Base-by-base conservation (phyloP, 1,140 invertebrate species). In the Calosoma granatense region DNA sequence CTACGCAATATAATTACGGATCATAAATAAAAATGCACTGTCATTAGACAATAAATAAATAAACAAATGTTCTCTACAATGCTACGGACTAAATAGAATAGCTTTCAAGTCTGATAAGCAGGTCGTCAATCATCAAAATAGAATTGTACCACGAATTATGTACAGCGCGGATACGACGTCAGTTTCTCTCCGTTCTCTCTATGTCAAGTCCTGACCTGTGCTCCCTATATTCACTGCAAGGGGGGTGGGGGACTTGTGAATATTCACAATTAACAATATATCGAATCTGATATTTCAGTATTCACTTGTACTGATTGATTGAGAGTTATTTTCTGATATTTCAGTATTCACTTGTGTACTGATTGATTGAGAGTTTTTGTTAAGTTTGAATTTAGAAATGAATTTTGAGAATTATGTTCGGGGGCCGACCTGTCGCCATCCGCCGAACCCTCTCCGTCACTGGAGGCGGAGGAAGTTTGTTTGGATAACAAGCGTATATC, bases 401-500 rank as follows among this genome's bases (percentile, higher is more conserved):
- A n/a, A n/a, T n/a, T n/a, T n/a, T n/a, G n/a, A n/a, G n/a, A n/a
- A n/a, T n/a, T n/a, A n/a, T n/a, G n/a, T n/a, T n/a, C 6, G 26
- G 26, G n/a, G 15, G 41, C 41, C 41, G 81, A 87, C 85, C 85
- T 87, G 82, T 86, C 85, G 70, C 84, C 85, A 73, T 88, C 87
- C 67, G 85, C 81, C 68, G 86, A 88, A 61, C 85, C 85, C 69
- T 94, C 92, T 70, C 90, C 91, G 74, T 94, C 92, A 74, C 90
- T 93, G 71, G 92, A 94, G 61, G 92, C 86, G 66, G 89, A 92
- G 60, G 88, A 92, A 68, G 90, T 87, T 65, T 83, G 81, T 69
- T 91, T 87, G 63, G 85, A 85, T 61, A 83, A 79, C 63, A 83
- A 78, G 63, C 84, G 78, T 70, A 90, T 83, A 74, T 92, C 90